A percentile compares a stretch with the other conserved stretches of the same genome.
These are phyloP conservation scores for Cremastinae sp. DNA, from an alignment of 2,888 invertebrate genomes.

Conservation along the genomic window DNA sequence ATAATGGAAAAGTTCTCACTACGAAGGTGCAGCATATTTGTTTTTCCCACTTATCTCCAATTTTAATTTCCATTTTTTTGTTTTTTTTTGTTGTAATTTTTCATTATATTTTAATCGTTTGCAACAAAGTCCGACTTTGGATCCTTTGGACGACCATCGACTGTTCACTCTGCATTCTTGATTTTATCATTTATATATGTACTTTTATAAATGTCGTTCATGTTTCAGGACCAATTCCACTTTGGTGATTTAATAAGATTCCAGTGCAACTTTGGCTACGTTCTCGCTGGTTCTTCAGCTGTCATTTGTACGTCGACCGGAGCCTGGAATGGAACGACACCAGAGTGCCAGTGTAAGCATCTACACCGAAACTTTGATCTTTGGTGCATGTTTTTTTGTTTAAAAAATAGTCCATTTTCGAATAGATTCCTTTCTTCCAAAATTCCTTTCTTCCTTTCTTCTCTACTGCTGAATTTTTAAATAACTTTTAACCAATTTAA, in stretches of 20 bases:
- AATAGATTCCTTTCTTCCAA: constrained; percentile 9
- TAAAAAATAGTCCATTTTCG: background rate
- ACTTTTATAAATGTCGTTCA: too few species aligned
- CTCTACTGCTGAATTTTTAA: too few species aligned
- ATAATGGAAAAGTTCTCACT: constrained; percentile 91
- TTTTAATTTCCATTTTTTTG: too few species aligned
- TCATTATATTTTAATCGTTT: too few species aligned
- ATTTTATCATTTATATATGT: background rate
- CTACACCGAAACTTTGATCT: too few species aligned
- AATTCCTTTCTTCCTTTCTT: background rate
- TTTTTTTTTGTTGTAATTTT: background rate
- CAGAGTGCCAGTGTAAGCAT: constrained; percentile 94
- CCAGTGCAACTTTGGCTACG: constrained; percentile 97
- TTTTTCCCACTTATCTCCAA: too few species aligned
- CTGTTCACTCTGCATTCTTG: too few species aligned
- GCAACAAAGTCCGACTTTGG: too few species aligned
- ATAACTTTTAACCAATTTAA: too few species aligned
- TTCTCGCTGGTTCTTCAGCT: constrained; percentile 93
- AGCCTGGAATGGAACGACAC: constrained; percentile 95
- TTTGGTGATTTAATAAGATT: constrained; percentile 95
- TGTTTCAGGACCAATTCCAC: constrained; percentile 87
- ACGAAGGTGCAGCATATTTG: constrained; percentile 87
- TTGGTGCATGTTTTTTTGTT: too few species aligned
- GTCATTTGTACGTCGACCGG: constrained; percentile 94
- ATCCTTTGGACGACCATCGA: too few species aligned